phyloP scores from a whole-genome alignment of 2,888 invertebrate genomes.

The Chymomyza caudatula region DNA sequence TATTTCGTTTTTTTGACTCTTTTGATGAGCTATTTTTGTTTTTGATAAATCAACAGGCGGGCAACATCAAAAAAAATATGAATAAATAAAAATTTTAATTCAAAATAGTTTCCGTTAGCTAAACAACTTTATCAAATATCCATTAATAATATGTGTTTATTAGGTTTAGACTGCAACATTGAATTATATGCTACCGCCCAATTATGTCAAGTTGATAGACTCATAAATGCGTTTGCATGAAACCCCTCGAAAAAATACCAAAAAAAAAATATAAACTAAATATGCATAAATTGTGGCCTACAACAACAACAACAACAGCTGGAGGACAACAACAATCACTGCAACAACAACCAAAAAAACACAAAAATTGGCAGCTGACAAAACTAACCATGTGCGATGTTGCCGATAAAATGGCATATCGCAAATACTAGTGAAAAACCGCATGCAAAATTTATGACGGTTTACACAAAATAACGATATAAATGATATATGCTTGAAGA shows the following conservation, averaged over 20 bases:
- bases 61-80: neutral
- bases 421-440: slow-evolving; percentile 5
- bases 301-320: slow-evolving; percentile 31
- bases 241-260: slow-evolving; percentile 3
- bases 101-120: neutral
- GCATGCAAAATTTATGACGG: slow-evolving; percentile 64
- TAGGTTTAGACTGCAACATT: neutral
- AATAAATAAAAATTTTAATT: neutral
- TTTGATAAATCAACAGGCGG: neutral
- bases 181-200: neutral
- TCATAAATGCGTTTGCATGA: slow-evolving; percentile 57
- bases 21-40: neutral
- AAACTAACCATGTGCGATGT: neutral
- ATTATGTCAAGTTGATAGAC: slow-evolving; percentile 69
- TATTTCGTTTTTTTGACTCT: slow-evolving; percentile 8
- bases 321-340: slow-evolving; percentile 71
- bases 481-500: neutral
- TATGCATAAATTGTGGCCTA: slow-evolving; percentile 55
- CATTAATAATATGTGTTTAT: neutral
- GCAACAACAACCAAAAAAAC: slow-evolving; percentile 22
- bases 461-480: slow-evolving; percentile 30
- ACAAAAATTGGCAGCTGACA: slow-evolving; percentile 26
- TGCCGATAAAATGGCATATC: neutral
- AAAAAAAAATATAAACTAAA: slow-evolving; percentile 10
- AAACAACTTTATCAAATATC: neutral